A percentile compares a stretch with the other conserved stretches of the same genome.
phyloP scores from a whole-genome alignment of 2,797 vertebrate species.

The Anniella stebbinsi region DNA sequence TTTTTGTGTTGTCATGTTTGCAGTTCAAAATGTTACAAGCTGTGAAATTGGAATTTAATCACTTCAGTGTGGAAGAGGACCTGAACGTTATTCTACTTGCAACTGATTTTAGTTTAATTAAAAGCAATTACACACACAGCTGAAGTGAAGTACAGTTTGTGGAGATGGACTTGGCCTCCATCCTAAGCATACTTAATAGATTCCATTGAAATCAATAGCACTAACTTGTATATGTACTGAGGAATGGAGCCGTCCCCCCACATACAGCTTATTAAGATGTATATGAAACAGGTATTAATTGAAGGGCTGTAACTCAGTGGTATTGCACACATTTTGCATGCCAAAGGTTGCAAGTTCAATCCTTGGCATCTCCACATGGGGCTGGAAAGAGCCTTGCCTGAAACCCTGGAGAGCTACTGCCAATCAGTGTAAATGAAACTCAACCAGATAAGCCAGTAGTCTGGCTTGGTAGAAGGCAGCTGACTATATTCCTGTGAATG shows the following conservation, averaged over 20 bases:
- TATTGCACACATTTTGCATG: background rate
- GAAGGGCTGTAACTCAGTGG: background rate
- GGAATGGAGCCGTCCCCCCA: background rate
- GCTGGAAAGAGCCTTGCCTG: background rate
- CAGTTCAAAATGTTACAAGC: constrained; percentile 16
- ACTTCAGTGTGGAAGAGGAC: background rate
- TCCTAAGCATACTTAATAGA: constrained; percentile 25
- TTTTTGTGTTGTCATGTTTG: constrained; percentile 28
- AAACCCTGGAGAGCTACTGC: background rate
- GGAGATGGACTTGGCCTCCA: background rate
- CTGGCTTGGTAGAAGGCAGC: too few relatives aligned
- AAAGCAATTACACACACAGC: constrained; percentile 21
- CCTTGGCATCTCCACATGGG: background rate
- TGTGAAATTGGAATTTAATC: constrained; percentile 61
- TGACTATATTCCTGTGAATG: background rate
- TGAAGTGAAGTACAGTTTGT: constrained; percentile 10
- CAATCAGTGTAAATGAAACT: too few relatives aligned
- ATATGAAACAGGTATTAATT: background rate
- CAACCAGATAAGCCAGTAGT: background rate
- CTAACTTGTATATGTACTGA: constrained; percentile 3
- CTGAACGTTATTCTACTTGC: constrained; percentile 10
- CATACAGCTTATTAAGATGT: background rate
- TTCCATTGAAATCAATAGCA: background rate
- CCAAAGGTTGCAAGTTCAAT: background rate
- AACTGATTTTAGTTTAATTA: constrained; percentile 56